Conservation (phyloP, 2,113 vertebrate genomes). For the Rhinogobius similis region DNA sequence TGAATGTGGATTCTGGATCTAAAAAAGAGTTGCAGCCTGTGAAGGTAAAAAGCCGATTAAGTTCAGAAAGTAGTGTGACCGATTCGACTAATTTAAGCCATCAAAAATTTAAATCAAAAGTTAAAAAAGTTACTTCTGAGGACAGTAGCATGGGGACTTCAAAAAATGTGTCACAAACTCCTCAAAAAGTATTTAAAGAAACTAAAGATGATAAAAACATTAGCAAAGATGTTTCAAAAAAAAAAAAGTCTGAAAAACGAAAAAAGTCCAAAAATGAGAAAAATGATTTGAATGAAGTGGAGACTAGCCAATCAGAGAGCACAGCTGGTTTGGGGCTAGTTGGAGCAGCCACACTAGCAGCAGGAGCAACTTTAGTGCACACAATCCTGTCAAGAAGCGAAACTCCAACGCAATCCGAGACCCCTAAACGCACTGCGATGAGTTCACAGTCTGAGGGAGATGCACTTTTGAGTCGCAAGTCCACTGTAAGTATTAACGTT, state of each 20-base stretch:
- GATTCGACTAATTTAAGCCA: not conserved
- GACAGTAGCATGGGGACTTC: not conserved
- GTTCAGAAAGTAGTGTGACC: not conserved
- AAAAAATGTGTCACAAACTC: not conserved
- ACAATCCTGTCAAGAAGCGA: slow-evolving; percentile 11
- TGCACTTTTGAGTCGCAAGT: slow-evolving; percentile 23
- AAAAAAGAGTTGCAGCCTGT: not conserved
- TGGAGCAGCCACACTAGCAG: slow-evolving; percentile 37
- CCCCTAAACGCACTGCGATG: not conserved
- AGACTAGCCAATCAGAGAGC: not conserved
- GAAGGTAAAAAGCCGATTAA: slow-evolving; percentile 27
- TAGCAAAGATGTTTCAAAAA: not conserved
- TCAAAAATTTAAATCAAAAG: not conserved
- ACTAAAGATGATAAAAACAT: not conserved
- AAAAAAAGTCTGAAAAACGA: not conserved
- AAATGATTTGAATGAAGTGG: slow-evolving; percentile 12
- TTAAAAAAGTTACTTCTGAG: not conserved
- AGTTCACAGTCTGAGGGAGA: not conserved
- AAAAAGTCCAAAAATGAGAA: slow-evolving; percentile 37
- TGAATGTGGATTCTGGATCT: not conserved
- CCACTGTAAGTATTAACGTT: slow-evolving; percentile 54
- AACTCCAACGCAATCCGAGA: slow-evolving; percentile 5
- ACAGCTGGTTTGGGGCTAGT: slow-evolving; percentile 11
- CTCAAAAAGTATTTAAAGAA: accelerated
- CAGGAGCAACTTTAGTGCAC: slow-evolving; percentile 37